Percentiles rank a stretch among this genome's conserved stretches.
phyloP scores from a whole-genome alignment of 2,797 vertebrate species.

The Enteromius thamalakanensis region DNA sequence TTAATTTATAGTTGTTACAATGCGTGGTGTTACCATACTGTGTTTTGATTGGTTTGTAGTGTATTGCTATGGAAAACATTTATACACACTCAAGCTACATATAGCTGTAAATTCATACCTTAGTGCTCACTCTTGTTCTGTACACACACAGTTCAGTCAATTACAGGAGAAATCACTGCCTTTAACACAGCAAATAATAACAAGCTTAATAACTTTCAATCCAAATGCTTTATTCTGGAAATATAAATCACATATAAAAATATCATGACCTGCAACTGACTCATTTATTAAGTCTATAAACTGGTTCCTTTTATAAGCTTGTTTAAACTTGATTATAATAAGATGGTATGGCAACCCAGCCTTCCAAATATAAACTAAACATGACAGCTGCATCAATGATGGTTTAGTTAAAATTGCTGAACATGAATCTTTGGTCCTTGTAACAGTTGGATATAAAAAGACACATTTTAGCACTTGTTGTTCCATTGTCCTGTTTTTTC shows the following conservation, averaged over 20 bases:
- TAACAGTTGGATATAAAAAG: neutral
- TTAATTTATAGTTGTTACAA: neutral
- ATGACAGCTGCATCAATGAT: neutral
- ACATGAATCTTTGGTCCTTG: neutral
- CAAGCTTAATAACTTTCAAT: neutral
- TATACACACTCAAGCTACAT: neutral
- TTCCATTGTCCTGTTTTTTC: no score
- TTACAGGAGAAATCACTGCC: neutral
- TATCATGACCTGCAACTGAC: neutral
- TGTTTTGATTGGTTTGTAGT: neutral
- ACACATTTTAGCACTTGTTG: neutral
- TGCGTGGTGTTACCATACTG: neutral
- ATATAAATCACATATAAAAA: neutral
- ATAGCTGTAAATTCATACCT: neutral
- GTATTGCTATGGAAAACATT: neutral
- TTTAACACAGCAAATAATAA: neutral
- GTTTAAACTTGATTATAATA: neutral
- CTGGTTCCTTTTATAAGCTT: neutral
- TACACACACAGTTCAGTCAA: neutral
- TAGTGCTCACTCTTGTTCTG: neutral
- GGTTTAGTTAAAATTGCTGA: neutral
- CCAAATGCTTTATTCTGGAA: neutral
- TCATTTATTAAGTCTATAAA: neutral
- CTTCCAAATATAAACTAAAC: neutral
- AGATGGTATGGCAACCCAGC: neutral